Evolutionary conservation across 2,888 invertebrate species (phyloP).

Genomic region (Trachelus troglodyta): DNA sequence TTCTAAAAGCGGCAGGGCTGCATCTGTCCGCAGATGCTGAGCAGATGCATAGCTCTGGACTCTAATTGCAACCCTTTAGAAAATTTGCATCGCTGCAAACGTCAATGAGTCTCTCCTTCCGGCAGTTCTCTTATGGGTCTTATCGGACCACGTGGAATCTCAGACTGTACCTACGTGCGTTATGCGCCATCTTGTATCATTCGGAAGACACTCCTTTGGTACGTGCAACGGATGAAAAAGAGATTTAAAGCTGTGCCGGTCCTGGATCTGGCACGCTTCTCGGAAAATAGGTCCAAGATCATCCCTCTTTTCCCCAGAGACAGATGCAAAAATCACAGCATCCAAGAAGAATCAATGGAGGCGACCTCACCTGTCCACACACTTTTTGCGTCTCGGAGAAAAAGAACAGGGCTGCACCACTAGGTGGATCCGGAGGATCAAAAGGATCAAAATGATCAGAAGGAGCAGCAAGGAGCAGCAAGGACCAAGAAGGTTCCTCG

Average conservation of each 20-base stretch:
- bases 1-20: constrained; percentile 32
- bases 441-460: too few species aligned
- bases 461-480: too few species aligned
- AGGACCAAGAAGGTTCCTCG: neutral
- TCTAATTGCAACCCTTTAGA: constrained; percentile 50
- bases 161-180: too few species aligned
- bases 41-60: constrained; percentile 47
- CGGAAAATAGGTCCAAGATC: constrained; percentile 53
- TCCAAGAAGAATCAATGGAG: constrained; percentile 50
- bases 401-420: constrained; percentile 13
- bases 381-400: constrained; percentile 43
- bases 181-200: too few species aligned
- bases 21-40: constrained; percentile 62
- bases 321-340: constrained; percentile 62
- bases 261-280: constrained; percentile 37
- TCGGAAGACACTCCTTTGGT: too few species aligned
- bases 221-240: neutral
- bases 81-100: constrained; percentile 36
- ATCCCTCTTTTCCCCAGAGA: constrained; percentile 42
- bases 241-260: neutral
- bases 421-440: neutral
- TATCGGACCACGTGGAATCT: too few species aligned
- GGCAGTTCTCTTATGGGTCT: too few species aligned
- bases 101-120: too few species aligned
- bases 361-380: constrained; percentile 60